Evolutionary conservation across 2,797 vertebrate species (phyloP).

Genomic region (Fringilla coelebs): DNA sequence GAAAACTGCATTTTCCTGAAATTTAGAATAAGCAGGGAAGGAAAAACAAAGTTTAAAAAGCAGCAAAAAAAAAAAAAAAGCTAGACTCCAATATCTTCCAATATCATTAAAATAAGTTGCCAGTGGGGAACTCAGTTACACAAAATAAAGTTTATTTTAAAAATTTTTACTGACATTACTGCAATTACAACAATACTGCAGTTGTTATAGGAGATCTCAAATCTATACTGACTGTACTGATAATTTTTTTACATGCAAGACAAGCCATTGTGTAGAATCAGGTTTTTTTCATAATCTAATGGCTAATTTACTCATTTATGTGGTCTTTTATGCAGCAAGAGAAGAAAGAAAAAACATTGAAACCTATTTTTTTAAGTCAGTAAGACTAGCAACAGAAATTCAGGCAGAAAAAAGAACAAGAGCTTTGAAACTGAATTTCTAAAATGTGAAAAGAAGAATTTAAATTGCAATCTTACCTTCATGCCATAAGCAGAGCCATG

Average conservation of each 20-base stretch:
- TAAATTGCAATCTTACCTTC: slow-evolving; percentile 29
- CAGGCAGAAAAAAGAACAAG: background rate
- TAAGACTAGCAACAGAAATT: background rate
- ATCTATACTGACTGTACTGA: background rate
- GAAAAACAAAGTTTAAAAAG: background rate
- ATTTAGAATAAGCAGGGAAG: background rate
- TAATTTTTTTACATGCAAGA: background rate
- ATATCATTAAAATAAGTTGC: background rate
- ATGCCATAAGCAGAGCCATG: background rate
- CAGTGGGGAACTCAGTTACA: background rate
- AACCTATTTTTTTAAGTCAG: background rate
- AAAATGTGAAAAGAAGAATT: background rate
- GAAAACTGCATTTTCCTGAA: background rate
- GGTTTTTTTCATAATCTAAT: background rate
- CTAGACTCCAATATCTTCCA: background rate
- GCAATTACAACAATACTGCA: background rate
- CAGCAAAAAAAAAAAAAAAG: background rate
- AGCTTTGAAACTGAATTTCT: background rate
- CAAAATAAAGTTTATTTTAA: background rate
- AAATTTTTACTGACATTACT: background rate
- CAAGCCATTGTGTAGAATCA: background rate
- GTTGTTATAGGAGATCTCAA: background rate
- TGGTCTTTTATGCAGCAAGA: background rate
- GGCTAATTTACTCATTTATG: background rate
- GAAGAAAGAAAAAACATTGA: background rate